phyloP scores from a whole-genome alignment of 2,113 vertebrate genomes.

The Vidua macroura region DNA sequence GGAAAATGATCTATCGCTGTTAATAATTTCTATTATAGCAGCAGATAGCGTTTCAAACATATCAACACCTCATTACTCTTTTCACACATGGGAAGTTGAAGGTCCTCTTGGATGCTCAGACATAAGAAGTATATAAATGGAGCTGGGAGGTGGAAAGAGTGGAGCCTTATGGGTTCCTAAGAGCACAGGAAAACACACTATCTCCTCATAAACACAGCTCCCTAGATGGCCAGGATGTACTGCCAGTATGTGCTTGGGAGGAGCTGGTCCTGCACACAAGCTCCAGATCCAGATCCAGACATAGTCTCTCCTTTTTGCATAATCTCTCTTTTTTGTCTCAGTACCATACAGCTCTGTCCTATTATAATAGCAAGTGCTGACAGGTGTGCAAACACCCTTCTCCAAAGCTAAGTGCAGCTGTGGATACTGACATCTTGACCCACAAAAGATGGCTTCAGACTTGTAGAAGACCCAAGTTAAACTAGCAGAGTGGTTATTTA shows the following conservation, averaged over 20 bases:
- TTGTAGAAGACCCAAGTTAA: background rate
- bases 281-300: background rate
- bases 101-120: background rate
- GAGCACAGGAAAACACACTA: background rate
- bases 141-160: background rate
- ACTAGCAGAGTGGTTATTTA: background rate
- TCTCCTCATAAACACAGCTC: background rate
- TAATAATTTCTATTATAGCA: background rate
- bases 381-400: background rate
- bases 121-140: background rate
- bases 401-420: background rate
- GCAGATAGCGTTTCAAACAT: background rate
- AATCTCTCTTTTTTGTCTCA: background rate
- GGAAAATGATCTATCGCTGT: slow-evolving; percentile 14
- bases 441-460: background rate
- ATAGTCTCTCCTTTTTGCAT: background rate
- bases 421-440: background rate
- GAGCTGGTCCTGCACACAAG: background rate
- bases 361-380: background rate
- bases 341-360: rapidly evolving
- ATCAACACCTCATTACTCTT: background rate
- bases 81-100: background rate
- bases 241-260: rapidly evolving
- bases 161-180: background rate
- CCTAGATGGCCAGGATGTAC: background rate